Percentiles rank a stretch among this genome's conserved stretches.
phyloP scores from a whole-genome alignment of 2,888 invertebrate genomes.

The Drosophila siamana region DNA sequence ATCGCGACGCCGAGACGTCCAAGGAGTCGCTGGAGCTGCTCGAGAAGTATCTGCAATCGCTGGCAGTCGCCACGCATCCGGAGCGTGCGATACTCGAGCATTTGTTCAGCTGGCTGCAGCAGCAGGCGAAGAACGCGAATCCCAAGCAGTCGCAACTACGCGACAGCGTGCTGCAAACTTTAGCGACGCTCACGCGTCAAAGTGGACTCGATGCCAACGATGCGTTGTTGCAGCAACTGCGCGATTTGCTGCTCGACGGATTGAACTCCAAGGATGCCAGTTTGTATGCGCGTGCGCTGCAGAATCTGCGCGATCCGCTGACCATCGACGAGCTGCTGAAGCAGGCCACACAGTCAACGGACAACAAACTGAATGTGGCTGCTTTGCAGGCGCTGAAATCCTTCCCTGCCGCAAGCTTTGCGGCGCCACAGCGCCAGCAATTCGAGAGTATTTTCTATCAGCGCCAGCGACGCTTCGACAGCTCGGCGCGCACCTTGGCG shows the following conservation, averaged over 20 bases:
- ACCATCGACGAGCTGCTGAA: conserved; percentile 88
- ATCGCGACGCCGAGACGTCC: conserved; percentile 83
- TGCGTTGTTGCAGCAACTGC: conserved; percentile 71
- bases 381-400: conserved; percentile 89
- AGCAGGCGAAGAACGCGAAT: conserved; percentile 85
- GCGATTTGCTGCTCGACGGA: conserved; percentile 81
- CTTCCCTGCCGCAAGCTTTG: conserved; percentile 84
- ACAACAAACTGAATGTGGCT: conserved; percentile 87
- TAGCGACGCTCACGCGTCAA: conserved; percentile 88
- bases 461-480: conserved; percentile 87
- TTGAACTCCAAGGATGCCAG: conserved; percentile 79
- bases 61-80: conserved; percentile 90
- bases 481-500: conserved; percentile 90
- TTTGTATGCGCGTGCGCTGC: conserved; percentile 89
- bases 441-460: conserved; percentile 88
- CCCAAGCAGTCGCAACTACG: conserved; percentile 88
- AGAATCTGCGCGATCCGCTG: conserved; percentile 88
- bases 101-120: conserved; percentile 62
- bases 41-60: conserved; percentile 91
- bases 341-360: conserved; percentile 85
- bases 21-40: conserved; percentile 86
- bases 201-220: conserved; percentile 81
- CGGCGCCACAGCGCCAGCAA: conserved; percentile 85
- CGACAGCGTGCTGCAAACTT: conserved; percentile 89
- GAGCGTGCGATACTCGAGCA: conserved; percentile 86